Evolutionary conservation across 2,113 vertebrate genomes (phyloP).

Genomic region (Ammodytes dubius): DNA sequence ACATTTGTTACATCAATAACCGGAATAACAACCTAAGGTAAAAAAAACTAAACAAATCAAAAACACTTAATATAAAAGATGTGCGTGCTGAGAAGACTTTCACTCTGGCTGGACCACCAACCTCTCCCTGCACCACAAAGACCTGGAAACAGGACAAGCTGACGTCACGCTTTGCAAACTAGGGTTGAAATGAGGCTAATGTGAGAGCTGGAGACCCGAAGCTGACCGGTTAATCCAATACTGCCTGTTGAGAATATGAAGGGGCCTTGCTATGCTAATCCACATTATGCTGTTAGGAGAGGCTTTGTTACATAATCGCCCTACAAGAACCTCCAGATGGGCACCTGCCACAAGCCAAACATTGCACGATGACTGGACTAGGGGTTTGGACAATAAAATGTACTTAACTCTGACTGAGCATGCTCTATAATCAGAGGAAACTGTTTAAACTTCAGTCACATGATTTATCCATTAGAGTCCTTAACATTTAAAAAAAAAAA

Average conservation of each 20-base stretch:
- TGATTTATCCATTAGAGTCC: neutral
- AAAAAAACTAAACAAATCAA: neutral
- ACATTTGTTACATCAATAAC: neutral
- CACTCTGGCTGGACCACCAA: neutral
- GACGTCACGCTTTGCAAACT: neutral
- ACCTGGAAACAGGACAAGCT: neutral
- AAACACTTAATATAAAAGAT: neutral
- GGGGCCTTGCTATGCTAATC: slow-evolving; percentile 53
- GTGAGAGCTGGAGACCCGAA: slow-evolving; percentile 23
- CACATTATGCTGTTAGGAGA: slow-evolving; percentile 62
- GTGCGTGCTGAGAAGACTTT: neutral
- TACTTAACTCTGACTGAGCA: neutral
- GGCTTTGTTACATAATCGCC: slow-evolving; percentile 52
- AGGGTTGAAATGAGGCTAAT: neutral
- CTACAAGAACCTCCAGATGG: slow-evolving; percentile 48
- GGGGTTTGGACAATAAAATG: neutral
- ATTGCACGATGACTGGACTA: neutral
- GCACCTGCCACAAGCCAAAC: slow-evolving; percentile 32
- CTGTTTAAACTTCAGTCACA: neutral
- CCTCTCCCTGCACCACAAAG: neutral
- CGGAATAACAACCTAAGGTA: neutral
- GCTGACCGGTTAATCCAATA: slow-evolving; percentile 59
- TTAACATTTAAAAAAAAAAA: neutral
- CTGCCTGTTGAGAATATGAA: slow-evolving; percentile 49
- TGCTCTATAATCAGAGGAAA: neutral